Evolutionary conservation across 2,888 invertebrate species (phyloP), one percentile per base, ranked within the genome.

Genomic region (Osedax fenrisi): DNA sequence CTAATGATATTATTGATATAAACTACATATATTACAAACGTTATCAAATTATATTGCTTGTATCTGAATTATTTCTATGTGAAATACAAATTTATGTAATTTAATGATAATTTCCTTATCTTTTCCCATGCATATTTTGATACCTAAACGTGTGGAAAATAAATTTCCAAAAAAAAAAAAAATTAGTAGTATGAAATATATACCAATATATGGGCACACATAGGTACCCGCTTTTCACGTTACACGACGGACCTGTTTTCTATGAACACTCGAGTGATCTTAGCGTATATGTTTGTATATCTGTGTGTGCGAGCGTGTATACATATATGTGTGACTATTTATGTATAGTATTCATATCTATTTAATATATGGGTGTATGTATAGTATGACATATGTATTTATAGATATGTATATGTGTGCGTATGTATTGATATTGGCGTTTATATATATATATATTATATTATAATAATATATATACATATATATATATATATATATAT

Each of bases 291-390:
- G 71, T 26, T 72, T 64, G 71, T 72, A 74, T 64, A 74, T 72
- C 72, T 64, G 71, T 72, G 71, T 67, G 74, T 75, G 74, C 26
- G 74, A 24, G 74, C 26, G 74, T 59, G 41, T 41, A 75, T 59
- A 75, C 27, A 74, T 26, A 72, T 61, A 61, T 61, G 21, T 24
- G 73, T 27, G 21, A 17, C 3, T 72, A 73, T 24, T 13, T n/a
- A n/a, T 22, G 22, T 24, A 24, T 17, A 24, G 22, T 64, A 22
- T 13, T 13, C 21, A 64, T n/a, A n/a, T n/a, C n/a, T n/a, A n/a
- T n/a, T n/a, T n/a, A n/a, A 66, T 17, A 21, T 21, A 66, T 21
- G 10, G 5, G 13, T 70, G 26, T 17, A 1, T 70, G 10, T 26
- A 26, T 0, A 70, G 24, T 3, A 26, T 26, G 17, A 0, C 23